A percentile compares a stretch with the other conserved stretches of the same genome.
Conservation (phyloP, 2,888 invertebrate species). For the Microplitis deprimator region DNA sequence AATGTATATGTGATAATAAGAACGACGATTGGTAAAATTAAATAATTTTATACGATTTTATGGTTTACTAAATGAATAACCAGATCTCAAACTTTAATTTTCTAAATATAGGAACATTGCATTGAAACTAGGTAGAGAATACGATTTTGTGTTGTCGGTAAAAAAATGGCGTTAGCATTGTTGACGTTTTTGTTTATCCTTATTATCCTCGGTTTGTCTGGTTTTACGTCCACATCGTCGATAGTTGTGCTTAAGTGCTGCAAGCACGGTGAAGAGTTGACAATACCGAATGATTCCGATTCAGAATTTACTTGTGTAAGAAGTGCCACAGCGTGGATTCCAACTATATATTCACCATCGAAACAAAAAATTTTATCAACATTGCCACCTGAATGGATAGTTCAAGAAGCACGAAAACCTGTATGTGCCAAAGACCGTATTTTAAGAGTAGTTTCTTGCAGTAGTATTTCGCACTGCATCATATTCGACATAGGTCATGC, state of each 20-base stretch:
- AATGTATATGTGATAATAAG: not conserved
- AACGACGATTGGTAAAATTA: not conserved
- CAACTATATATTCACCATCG: constrained; percentile 75
- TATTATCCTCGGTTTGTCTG: not conserved
- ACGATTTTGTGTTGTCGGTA: not conserved
- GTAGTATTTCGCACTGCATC: constrained; percentile 70
- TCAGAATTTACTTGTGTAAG: constrained; percentile 58
- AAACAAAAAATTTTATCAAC: constrained; percentile 69
- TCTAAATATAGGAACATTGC: not conserved
- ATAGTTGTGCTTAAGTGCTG: constrained; percentile 75
- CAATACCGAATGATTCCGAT: constrained; percentile 55
- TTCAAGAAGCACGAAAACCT: constrained; percentile 64
- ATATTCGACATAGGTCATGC: constrained; percentile 80
- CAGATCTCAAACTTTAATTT: not conserved
- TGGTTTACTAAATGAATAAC: not conserved
- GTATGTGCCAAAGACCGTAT: constrained; percentile 67
- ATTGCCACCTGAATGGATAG: constrained; percentile 74
- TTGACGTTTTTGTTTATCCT: not conserved
- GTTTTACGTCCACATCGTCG: constrained; percentile 26
- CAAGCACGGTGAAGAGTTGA: constrained; percentile 72
- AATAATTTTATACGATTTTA: not conserved
- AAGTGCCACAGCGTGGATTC: constrained; percentile 72
- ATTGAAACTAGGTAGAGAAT: not conserved
- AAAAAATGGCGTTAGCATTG: constrained; percentile 16
- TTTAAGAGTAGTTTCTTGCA: constrained; percentile 62